Base-by-base conservation (phyloP, 2,113 vertebrate species). In the Psittacara wagleri region DNA sequence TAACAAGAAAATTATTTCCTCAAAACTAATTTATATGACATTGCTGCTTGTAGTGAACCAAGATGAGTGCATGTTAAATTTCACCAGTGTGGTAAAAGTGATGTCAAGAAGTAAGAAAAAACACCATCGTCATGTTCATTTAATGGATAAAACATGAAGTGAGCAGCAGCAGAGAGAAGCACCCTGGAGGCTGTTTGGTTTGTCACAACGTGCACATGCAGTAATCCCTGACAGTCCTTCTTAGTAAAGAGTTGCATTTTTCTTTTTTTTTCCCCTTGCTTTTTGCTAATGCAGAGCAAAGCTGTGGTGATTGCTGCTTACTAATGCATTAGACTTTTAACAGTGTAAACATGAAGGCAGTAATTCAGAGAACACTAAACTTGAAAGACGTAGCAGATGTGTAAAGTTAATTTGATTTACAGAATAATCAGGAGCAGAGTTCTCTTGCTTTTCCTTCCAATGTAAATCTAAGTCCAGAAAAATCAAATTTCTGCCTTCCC, bases 1-100 rank as follows among this genome's bases (percentile, higher is more conserved):
- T 96, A 97, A 94, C 89, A 93, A 82, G 81, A 88, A 97, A 96
- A 97, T 89, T 81, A 96, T 96, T 97, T 97, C 67, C 96, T 97
- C 94, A 91, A 93, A 96, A 80, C 52, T 94, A 95, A 97, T 96
- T 96, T 96, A 59, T 92, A 74, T 92, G 67, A 95, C 85, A 91
- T 93, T 95, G 88, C 54, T 80, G 23, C 83, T 97, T 92, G 80
- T 25, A 67, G 49, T 35, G 51, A 96, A 59, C 48, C 85, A 89
- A 91, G 77, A 83, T 1, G 28, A 88, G 73, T 96, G 83, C 41
- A 67, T 44, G n/a, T 82, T 89, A 77, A 89, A 94, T 75, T 86
- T 67, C 35, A 25, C 85, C 92, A 95, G 80, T 41, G 17, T 74
- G 61, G 75, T 83, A 49, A 64, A 78, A 74, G 62, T 76, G 57